Evolutionary conservation across 2,797 vertebrate species (phyloP).

Genomic region (Limnodromus scolopaceus): DNA sequence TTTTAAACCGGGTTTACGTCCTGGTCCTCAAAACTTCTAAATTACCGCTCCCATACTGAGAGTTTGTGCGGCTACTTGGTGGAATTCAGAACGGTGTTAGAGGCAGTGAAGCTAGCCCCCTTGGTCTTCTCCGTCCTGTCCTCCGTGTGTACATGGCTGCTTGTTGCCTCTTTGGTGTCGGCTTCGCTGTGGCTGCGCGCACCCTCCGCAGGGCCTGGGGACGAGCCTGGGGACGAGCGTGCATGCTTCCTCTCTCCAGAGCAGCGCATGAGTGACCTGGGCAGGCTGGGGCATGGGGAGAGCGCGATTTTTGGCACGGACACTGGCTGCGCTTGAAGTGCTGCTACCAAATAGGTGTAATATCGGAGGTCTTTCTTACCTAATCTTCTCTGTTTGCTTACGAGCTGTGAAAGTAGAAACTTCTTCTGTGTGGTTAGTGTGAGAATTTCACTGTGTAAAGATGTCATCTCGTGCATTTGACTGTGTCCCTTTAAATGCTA

Average conservation of each 20-base stretch:
- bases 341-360: neutral
- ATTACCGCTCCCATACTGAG: neutral
- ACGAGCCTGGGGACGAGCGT: neutral
- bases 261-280: conserved; percentile 29
- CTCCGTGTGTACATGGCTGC: conserved; percentile 45
- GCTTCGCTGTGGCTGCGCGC: conserved; percentile 54
- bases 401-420: neutral
- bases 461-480: neutral
- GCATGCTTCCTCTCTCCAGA: conserved; percentile 45
- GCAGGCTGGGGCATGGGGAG: conserved; percentile 52
- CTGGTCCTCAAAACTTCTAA: neutral
- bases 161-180: conserved; percentile 13
- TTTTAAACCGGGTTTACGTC: neutral
- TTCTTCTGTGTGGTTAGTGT: neutral
- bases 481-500: conserved; percentile 66
- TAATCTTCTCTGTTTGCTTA: neutral
- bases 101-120: neutral
- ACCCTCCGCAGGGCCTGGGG: neutral
- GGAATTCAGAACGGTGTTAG: neutral
- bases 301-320: neutral
- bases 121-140: neutral
- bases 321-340: conserved; percentile 15
- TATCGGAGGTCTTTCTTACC: neutral
- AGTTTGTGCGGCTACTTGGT: neutral
- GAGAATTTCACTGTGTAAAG: neutral